Percentiles rank a stretch among this genome's conserved stretches.
phyloP scores from a whole-genome alignment of 1,140 invertebrate genomes.

The Phocides pigmalion region DNA sequence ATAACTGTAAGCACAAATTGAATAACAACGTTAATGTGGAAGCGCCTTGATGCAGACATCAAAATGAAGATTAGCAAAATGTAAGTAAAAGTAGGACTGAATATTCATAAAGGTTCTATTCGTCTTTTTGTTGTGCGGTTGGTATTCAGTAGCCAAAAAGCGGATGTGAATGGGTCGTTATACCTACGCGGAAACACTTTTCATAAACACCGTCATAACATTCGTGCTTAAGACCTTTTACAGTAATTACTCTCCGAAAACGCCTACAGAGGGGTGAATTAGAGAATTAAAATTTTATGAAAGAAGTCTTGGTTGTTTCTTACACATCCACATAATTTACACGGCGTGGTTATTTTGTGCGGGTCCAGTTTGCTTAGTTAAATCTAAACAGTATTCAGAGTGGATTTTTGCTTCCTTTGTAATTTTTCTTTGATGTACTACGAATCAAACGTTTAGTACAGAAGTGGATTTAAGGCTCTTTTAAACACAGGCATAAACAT shows the following conservation, averaged over 20 bases:
- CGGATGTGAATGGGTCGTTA: conserved; percentile 63
- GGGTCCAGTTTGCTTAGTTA: conserved; percentile 26
- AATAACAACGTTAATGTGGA: neutral
- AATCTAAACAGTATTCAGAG: conserved; percentile 27
- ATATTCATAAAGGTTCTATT: conserved; percentile 67
- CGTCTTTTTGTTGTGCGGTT: conserved; percentile 73
- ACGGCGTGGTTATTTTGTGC: conserved; percentile 33
- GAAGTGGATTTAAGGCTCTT: neutral
- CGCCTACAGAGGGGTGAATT: conserved; percentile 68
- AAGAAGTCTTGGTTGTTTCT: conserved; percentile 75
- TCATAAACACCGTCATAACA: conserved; percentile 83
- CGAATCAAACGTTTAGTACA: neutral
- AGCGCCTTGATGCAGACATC: conserved; percentile 26
- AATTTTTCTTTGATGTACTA: conserved; percentile 24
- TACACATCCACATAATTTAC: conserved; percentile 56
- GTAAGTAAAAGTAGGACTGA: conserved; percentile 43
- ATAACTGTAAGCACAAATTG: no score
- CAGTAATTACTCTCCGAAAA: conserved; percentile 72
- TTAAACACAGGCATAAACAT: conserved; percentile 1
- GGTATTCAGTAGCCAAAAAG: conserved; percentile 69
- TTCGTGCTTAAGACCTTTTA: conserved; percentile 82
- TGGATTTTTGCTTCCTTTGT: conserved; percentile 4
- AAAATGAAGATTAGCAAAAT: conserved; percentile 30
- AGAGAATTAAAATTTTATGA: conserved; percentile 79
- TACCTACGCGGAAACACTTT: conserved; percentile 72